Conservation (phyloP, 2,888 invertebrate genomes). For the Meteorus cinctellus region DNA sequence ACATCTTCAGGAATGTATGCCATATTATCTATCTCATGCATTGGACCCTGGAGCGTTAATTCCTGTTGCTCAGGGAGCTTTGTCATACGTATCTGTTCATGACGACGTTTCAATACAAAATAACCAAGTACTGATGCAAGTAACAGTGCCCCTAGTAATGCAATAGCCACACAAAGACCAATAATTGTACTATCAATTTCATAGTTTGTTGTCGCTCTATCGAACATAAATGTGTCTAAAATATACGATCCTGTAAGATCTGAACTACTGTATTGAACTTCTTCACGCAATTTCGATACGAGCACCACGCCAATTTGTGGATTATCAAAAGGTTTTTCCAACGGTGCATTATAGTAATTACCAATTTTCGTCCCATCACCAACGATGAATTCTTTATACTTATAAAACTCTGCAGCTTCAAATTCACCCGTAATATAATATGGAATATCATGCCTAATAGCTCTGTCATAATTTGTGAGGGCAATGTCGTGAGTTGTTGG, state of each 20-base stretch:
- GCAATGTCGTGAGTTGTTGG: slow-evolving; percentile 77
- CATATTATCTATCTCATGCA: slow-evolving; percentile 86
- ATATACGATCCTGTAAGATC: slow-evolving; percentile 54
- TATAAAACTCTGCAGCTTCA: slow-evolving; percentile 75
- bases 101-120: slow-evolving; percentile 75
- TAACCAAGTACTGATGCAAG: slow-evolving; percentile 79
- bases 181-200: slow-evolving; percentile 59
- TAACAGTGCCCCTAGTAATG: slow-evolving; percentile 80
- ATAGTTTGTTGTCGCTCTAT: slow-evolving; percentile 28
- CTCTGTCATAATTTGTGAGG: slow-evolving; percentile 77
- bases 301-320: slow-evolving; percentile 67
- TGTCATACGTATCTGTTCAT: slow-evolving; percentile 73
- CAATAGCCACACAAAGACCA: slow-evolving; percentile 80
- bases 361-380: slow-evolving; percentile 86
- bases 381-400: slow-evolving; percentile 80
- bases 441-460: slow-evolving; percentile 80
- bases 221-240: slow-evolving; percentile 25
- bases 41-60: slow-evolving; percentile 85
- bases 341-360: slow-evolving; percentile 84
- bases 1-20: slow-evolving; percentile 85
- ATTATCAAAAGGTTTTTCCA: slow-evolving; percentile 71
- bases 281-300: slow-evolving; percentile 74
- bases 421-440: slow-evolving; percentile 91
- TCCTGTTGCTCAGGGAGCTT: slow-evolving; percentile 79
- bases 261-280: slow-evolving; percentile 65